Evolutionary conservation across 2,113 vertebrate genomes (phyloP), one percentile per base, ranked within the genome.

Genomic region (Festucalex cinctus): DNA sequence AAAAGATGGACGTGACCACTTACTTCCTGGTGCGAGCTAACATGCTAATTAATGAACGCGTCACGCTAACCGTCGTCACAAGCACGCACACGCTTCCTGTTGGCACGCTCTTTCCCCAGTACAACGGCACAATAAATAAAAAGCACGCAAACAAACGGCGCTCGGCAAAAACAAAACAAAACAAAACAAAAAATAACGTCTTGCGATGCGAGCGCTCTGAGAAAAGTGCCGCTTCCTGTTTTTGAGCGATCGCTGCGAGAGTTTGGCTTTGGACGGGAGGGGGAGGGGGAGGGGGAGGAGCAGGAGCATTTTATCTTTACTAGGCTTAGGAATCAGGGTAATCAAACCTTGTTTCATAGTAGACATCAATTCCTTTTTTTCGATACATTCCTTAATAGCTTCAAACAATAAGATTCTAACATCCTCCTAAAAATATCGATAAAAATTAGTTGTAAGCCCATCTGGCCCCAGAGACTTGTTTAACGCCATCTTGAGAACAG

Each of bases 251-350:
- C 26, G 37, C 59, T 36, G 59, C 39, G 13, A 43, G 39, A 41
- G 43, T 64, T 64, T 64, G 43, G 43, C 9, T 36, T 44, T 59
- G 41, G 71, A 61, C 71, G 68, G 66, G 63, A 72, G 65, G 36
- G 63, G 69, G 32, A 90, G 87, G 88, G 77, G 80, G 69, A 65
- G 17, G 6, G 24, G 43, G n/a, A n/a, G 63, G 17, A n/a, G 19
- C 39, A 63, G 63, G 66, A 62, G 2, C 13, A n/a, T n/a, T n/a
- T n/a, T n/a, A n/a, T n/a, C n/a, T n/a, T n/a, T n/a, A n/a, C n/a
- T n/a, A n/a, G n/a, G n/a, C n/a, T n/a, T n/a, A n/a, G n/a, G n/a
- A n/a, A n/a, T n/a, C n/a, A n/a, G n/a, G n/a, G n/a, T n/a, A n/a
- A n/a, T n/a, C n/a, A n/a, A n/a, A n/a, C n/a, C n/a, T n/a, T n/a